phyloP scores from a whole-genome alignment of 2,113 vertebrate genomes.

The Nanger granti region DNA sequence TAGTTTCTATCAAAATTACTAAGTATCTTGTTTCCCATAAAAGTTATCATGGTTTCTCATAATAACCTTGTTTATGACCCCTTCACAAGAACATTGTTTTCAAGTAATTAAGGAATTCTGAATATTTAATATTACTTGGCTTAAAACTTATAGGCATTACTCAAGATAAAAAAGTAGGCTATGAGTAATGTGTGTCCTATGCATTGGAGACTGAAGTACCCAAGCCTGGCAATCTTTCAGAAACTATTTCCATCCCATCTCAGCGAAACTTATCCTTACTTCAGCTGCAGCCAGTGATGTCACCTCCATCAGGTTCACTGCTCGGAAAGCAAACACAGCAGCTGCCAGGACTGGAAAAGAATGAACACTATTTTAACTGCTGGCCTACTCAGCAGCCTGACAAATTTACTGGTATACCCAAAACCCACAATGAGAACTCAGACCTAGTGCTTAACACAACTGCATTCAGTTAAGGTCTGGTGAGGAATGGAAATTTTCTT shows the following conservation, averaged over 20 bases:
- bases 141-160: conserved; percentile 56
- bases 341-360: conserved; percentile 92
- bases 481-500: neutral
- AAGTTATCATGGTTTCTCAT: neutral
- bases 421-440: neutral
- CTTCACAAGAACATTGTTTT: conserved; percentile 16
- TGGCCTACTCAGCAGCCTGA: conserved; percentile 42
- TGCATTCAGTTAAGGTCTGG: neutral
- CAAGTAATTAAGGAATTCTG: conserved; percentile 18
- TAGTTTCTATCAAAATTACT: neutral
- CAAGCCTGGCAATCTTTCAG: conserved; percentile 78
- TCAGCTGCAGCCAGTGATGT: conserved; percentile 96
- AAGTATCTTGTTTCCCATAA: neutral
- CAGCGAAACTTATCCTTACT: conserved; percentile 86
- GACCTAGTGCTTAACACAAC: neutral
- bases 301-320: conserved; percentile 99
- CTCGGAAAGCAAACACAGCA: conserved; percentile 96
- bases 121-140: neutral
- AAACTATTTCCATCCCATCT: conserved; percentile 86
- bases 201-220: conserved; percentile 80
- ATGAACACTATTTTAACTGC: conserved; percentile 72
- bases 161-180: conserved; percentile 58
- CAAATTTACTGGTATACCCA: neutral
- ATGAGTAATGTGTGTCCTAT: conserved; percentile 75
- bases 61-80: neutral